Percentiles rank a stretch among this genome's conserved stretches.
These are phyloP conservation scores for Polylopha cassiicola DNA, from an alignment of 2,888 invertebrate species.

Conservation along the genomic window DNA sequence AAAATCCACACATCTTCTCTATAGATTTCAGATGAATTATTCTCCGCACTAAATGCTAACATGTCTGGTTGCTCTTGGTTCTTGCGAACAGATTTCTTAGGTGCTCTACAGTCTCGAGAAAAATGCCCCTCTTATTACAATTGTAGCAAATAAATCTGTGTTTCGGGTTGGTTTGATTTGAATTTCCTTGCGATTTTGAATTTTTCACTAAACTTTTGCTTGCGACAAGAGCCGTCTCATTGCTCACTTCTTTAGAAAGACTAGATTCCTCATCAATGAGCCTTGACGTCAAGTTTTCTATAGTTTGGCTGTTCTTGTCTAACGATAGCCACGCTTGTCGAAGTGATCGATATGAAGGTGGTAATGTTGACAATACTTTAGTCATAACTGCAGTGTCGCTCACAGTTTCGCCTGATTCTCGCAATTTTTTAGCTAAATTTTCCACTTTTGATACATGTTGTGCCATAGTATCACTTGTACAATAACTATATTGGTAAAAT, in stretches of 20 bases:
- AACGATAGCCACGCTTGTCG: conserved; percentile 20
- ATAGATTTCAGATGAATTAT: background rate
- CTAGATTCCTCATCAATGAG: conserved; percentile 17
- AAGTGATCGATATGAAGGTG: conserved; percentile 9
- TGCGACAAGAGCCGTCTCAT: conserved; percentile 28
- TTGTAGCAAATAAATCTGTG: conserved; percentile 32
- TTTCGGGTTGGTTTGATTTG: conserved; percentile 5
- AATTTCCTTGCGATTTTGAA: background rate
- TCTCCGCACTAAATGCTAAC: conserved; percentile 29
- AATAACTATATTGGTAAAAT: conserved; percentile 10
- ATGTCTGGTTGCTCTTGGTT: conserved; percentile 19
- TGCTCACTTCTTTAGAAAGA: conserved; percentile 1
- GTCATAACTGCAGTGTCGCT: conserved; percentile 10
- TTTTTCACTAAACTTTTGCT: conserved; percentile 1
- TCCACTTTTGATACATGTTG: conserved; percentile 11
- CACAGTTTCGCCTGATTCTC: conserved; percentile 11
- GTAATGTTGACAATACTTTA: conserved; percentile 9
- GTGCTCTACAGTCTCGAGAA: conserved; percentile 28
- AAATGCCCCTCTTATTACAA: conserved; percentile 31
- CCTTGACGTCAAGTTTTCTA: conserved; percentile 14
- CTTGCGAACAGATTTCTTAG: too few species aligned
- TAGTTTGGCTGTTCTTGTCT: conserved; percentile 8
- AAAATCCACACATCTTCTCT: conserved; percentile 27
- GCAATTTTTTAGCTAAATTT: conserved; percentile 10
- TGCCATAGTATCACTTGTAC: conserved; percentile 8